Conservation (phyloP, 1,140 invertebrate species). For the Trachelipus rathkii region DNA sequence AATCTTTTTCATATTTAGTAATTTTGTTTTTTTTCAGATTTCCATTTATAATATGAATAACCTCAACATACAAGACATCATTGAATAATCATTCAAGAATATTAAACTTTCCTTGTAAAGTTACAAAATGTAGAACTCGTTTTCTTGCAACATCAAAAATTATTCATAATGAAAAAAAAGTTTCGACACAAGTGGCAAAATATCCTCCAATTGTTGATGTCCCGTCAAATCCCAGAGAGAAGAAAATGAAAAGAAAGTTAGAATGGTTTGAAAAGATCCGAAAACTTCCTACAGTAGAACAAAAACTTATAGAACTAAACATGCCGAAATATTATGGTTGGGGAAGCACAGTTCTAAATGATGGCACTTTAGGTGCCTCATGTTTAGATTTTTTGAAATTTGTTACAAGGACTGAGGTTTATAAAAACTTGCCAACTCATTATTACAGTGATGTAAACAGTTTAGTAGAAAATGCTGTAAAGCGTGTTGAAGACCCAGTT, state of each 20-base stretch:
- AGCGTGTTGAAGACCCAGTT: neutral
- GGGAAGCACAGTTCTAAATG: conserved; percentile 59
- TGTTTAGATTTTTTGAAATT: neutral
- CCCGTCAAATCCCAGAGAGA: no score
- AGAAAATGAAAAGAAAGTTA: conserved; percentile 43
- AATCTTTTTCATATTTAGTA: no score
- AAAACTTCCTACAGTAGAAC: conserved; percentile 66
- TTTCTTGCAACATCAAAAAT: no score
- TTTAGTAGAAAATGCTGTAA: neutral
- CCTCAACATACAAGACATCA: no score
- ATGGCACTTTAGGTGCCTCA: conserved; percentile 48
- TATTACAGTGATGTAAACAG: neutral
- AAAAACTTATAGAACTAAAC: conserved; percentile 74
- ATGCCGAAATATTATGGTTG: conserved; percentile 76
- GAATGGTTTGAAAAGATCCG: conserved; percentile 60
- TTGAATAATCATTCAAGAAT: no score
- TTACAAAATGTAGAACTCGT: no score
- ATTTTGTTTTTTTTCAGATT: no score
- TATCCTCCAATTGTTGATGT: no score
- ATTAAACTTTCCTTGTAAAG: no score
- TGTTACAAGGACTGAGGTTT: conserved; percentile 4
- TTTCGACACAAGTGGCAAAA: no score
- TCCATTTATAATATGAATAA: no score
- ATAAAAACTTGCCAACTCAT: neutral
- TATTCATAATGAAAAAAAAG: no score